phyloP scores from a whole-genome alignment of 2,888 invertebrate genomes.

The Eulithis prunata region DNA sequence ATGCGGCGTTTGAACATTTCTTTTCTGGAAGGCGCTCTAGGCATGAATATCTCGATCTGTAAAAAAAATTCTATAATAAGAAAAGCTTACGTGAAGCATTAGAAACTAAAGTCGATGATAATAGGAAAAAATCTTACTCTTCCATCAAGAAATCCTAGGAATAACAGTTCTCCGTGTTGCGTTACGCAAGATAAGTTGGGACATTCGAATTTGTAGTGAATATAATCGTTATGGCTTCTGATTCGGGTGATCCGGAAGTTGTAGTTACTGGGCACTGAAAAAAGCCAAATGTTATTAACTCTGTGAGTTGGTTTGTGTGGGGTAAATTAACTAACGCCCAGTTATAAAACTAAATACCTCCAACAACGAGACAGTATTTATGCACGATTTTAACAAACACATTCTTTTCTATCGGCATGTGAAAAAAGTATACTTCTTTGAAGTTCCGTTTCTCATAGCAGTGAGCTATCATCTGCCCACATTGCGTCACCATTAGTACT shows the following conservation, averaged over 20 bases:
- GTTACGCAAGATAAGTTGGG: conserved; percentile 51
- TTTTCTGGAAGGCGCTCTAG: conserved; percentile 3
- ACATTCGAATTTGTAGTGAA: conserved; percentile 45
- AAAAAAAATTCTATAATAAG: conserved; percentile 20
- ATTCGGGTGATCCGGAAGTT: conserved; percentile 14
- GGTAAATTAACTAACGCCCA: neutral
- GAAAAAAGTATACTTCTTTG: conserved; percentile 20
- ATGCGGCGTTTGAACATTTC: conserved; percentile 21
- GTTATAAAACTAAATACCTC: conserved; percentile 44
- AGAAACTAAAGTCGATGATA: neutral
- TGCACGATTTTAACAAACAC: conserved; percentile 43
- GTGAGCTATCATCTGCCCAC: conserved; percentile 39
- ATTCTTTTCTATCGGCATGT: neutral
- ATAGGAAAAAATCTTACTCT: conserved; percentile 45
- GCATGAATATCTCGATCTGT: conserved; percentile 47
- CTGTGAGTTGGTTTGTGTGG: too few relatives aligned
- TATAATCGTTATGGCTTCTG: conserved; percentile 3
- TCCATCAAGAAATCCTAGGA: conserved; percentile 62
- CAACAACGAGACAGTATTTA: conserved; percentile 44
- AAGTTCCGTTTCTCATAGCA: conserved; percentile 30
- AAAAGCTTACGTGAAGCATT: too few relatives aligned
- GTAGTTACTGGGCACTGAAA: conserved; percentile 16
- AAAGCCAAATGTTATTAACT: neutral
- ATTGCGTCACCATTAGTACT: conserved; percentile 49
- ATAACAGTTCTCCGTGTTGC: conserved; percentile 56